phyloP scores from a whole-genome alignment of 2,888 invertebrate species.

The Gasteruption jaculator region DNA sequence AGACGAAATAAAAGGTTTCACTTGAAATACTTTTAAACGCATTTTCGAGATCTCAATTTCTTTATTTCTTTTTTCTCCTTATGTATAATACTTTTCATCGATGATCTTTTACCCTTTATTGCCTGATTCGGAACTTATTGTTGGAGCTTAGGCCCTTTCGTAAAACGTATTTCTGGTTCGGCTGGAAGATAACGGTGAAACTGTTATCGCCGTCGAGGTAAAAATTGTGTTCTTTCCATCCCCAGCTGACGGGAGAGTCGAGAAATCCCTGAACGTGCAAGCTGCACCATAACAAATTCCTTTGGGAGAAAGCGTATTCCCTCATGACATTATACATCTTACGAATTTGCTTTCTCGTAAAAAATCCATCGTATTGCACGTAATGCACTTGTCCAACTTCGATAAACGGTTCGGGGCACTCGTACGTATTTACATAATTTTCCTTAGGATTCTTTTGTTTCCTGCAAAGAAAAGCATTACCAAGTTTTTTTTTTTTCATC shows the following conservation, averaged over 20 bases:
- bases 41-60: too few species aligned
- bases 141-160: constrained; percentile 48
- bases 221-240: constrained; percentile 52
- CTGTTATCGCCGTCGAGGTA: constrained; percentile 55
- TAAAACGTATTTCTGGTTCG: constrained; percentile 38
- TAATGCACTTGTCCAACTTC: constrained; percentile 46
- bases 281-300: constrained; percentile 52
- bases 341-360: constrained; percentile 47
- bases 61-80: too few species aligned
- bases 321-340: constrained; percentile 45
- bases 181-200: constrained; percentile 50
- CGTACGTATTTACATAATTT: constrained; percentile 49
- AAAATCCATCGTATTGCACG: constrained; percentile 55
- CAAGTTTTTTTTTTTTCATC: constrained; percentile 1
- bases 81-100: too few species aligned
- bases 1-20: too few species aligned
- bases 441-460: constrained; percentile 33
- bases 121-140: constrained; percentile 38
- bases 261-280: constrained; percentile 58
- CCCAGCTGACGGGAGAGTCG: constrained; percentile 55
- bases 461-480: constrained; percentile 29
- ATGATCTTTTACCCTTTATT: too few species aligned
- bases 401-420: constrained; percentile 43
- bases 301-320: constrained; percentile 30
- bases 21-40: too few species aligned